Percentiles rank a stretch among this genome's conserved stretches.
phyloP scores from a whole-genome alignment of 2,888 invertebrate species.

The Calliopum simillimum region DNA sequence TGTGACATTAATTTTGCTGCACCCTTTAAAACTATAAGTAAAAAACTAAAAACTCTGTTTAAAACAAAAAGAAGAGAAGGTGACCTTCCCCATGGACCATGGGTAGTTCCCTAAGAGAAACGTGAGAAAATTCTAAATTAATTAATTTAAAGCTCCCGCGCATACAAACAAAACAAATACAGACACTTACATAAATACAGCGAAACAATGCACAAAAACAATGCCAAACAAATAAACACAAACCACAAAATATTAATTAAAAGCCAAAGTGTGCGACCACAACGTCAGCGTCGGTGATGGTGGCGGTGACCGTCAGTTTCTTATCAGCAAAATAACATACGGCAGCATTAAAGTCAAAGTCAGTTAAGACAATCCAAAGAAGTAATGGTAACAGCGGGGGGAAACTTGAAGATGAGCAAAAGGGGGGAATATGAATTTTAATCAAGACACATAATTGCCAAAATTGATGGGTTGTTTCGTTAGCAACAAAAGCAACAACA shows the following conservation, averaged over 20 bases:
- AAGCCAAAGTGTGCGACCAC: constrained; percentile 9
- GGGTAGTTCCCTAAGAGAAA: background rate
- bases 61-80: no score
- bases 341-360: background rate
- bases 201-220: background rate
- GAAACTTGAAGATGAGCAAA: background rate
- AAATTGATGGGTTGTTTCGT: constrained; percentile 60
- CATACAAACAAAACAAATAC: background rate
- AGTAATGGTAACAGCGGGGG: background rate
- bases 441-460: constrained; percentile 33
- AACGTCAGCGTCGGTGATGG: no score
- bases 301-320: background rate
- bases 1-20: no score
- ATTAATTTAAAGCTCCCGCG: constrained; percentile 2
- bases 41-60: no score
- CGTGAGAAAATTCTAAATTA: constrained; percentile 1
- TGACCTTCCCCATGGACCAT: no score
- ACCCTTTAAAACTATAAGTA: no score
- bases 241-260: constrained; percentile 17
- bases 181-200: background rate
- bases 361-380: no score
- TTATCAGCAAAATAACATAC: background rate
- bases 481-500: constrained; percentile 57
- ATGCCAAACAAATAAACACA: background rate
- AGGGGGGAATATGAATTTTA: background rate